Conservation (phyloP, 2,113 vertebrate species). For the Oostethus manadensis region DNA sequence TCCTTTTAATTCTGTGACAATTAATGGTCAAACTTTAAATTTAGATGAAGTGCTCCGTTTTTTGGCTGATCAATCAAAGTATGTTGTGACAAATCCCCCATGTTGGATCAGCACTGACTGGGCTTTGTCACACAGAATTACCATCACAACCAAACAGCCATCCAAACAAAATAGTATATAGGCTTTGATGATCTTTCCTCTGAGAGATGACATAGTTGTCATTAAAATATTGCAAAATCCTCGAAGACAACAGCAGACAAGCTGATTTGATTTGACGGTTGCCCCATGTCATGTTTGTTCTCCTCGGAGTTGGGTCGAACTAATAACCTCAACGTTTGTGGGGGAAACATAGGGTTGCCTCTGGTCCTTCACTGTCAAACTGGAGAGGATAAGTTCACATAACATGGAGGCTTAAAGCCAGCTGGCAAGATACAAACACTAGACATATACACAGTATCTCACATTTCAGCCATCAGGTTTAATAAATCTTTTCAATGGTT, state of each 20-base stretch:
- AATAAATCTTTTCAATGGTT: too few relatives aligned
- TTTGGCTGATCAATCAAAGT: slow-evolving; percentile 52
- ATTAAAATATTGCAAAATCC: slow-evolving; percentile 38
- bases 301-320: slow-evolving; percentile 48
- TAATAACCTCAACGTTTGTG: slow-evolving; percentile 34
- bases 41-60: slow-evolving; percentile 25
- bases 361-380: slow-evolving; percentile 30
- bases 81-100: slow-evolving; percentile 45
- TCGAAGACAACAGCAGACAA: slow-evolving; percentile 38
- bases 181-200: slow-evolving; percentile 41
- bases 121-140: slow-evolving; percentile 58
- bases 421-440: too few relatives aligned
- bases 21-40: slow-evolving; percentile 10
- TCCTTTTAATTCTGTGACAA: slow-evolving; percentile 5
- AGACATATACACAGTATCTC: too few relatives aligned
- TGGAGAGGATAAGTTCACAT: too few relatives aligned
- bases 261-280: slow-evolving; percentile 42
- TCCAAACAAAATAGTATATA: slow-evolving; percentile 16
- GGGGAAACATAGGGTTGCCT: slow-evolving; percentile 33
- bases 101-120: slow-evolving; percentile 30
- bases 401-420: too few relatives aligned
- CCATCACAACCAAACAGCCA: slow-evolving; percentile 37
- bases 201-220: slow-evolving; percentile 36
- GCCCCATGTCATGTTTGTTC: slow-evolving; percentile 38
- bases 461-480: too few relatives aligned